Evolutionary conservation across 2,113 vertebrate genomes (phyloP).

Genomic region (Haliaeetus leucogaster): DNA sequence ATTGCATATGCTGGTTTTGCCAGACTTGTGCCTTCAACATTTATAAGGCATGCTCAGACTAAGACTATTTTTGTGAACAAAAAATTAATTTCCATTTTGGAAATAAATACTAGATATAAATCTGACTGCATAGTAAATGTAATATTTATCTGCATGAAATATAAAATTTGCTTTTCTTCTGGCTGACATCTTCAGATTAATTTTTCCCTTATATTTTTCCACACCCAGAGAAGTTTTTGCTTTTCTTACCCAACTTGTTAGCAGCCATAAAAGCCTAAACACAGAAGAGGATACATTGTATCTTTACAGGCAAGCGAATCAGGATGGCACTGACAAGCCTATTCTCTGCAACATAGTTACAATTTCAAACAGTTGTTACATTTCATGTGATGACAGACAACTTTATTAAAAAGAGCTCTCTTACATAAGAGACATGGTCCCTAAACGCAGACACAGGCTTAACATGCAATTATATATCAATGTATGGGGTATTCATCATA

Average conservation of each 20-base stretch:
- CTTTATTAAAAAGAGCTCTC: neutral
- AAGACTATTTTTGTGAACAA: neutral
- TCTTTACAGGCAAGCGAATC: neutral
- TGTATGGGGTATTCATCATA: neutral
- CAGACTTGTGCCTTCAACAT: neutral
- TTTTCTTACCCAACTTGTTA: neutral
- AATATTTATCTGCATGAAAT: neutral
- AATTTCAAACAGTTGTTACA: neutral
- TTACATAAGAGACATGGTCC: neutral
- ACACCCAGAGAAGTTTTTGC: neutral
- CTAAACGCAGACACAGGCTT: neutral
- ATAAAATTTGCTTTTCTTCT: neutral
- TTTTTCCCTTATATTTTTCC: neutral
- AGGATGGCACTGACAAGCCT: neutral
- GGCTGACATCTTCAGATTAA: neutral
- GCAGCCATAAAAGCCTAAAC: neutral
- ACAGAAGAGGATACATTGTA: neutral
- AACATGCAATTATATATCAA: neutral
- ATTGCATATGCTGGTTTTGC: neutral
- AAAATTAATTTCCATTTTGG: neutral
- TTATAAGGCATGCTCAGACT: neutral
- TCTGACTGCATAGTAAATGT: neutral
- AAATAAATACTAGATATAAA: neutral
- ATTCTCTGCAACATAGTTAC: neutral
- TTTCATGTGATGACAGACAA: neutral